phyloP scores from a whole-genome alignment of 2,797 vertebrate species.

The Melopsittacus undulatus region DNA sequence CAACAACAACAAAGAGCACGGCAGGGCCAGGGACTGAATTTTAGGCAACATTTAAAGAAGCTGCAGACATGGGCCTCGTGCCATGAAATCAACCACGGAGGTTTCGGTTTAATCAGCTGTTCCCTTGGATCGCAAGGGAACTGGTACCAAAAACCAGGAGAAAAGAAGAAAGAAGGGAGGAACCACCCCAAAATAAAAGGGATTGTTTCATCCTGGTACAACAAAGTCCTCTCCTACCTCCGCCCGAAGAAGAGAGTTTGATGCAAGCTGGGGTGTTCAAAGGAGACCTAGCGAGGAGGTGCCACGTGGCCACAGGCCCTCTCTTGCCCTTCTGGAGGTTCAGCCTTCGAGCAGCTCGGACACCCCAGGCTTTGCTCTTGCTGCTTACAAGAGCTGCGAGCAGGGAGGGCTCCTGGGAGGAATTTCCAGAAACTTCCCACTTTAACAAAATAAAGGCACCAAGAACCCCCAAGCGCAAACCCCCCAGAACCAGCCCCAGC shows the following conservation, averaged over 20 bases:
- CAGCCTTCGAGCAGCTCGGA: not conserved
- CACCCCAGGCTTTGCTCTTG: not conserved
- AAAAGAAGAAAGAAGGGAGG: not conserved
- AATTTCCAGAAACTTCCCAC: conserved; percentile 41
- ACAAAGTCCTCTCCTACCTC: not conserved
- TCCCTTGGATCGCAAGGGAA: not conserved
- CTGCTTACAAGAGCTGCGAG: not conserved
- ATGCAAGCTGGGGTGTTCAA: not conserved
- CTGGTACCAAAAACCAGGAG: not conserved
- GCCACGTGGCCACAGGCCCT: conserved; percentile 14
- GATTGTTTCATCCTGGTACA: not conserved
- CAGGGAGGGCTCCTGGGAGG: not conserved
- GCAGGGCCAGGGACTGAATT: not conserved
- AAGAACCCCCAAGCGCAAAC: not conserved
- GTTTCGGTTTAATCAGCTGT: conserved; percentile 18
- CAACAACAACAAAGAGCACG: not conserved
- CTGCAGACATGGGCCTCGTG: not conserved
- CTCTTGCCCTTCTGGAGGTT: not conserved
- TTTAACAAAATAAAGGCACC: not conserved
- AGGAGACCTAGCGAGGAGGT: not conserved
- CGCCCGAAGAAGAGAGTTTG: not conserved
- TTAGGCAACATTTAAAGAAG: not conserved
- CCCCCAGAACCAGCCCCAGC: not conserved
- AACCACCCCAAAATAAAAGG: not conserved
- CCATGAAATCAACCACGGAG: not conserved